Percentiles rank a stretch among this genome's conserved stretches.
Conservation (phyloP, 2,797 vertebrate genomes). For the Dicrostonyx torquatus region DNA sequence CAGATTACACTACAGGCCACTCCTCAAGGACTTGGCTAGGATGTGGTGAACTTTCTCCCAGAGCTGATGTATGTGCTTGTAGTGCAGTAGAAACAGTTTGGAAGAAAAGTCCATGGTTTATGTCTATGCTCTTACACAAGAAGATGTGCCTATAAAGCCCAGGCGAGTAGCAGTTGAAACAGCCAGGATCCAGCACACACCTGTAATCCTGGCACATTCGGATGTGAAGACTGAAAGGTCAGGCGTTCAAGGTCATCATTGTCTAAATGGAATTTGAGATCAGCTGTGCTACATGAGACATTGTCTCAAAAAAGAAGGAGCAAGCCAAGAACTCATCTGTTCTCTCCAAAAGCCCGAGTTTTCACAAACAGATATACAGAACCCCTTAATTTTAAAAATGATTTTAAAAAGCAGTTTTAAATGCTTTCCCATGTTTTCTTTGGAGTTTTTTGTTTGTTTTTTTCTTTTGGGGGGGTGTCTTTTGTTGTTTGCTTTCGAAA, state of each 20-base stretch:
- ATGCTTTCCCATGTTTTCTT: neutral
- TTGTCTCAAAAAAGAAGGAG: neutral
- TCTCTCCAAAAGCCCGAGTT: conserved; percentile 12
- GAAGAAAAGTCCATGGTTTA: neutral
- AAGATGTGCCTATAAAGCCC: neutral
- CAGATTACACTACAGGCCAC: neutral
- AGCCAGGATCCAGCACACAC: neutral
- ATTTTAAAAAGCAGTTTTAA: too few species aligned
- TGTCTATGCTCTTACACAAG: neutral
- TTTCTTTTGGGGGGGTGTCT: too few species aligned
- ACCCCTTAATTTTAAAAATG: neutral
- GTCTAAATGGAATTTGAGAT: neutral
- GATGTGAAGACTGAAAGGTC: neutral
- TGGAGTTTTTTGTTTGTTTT: neutral
- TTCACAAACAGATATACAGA: conserved; percentile 2
- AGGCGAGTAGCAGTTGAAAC: neutral
- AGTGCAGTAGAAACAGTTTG: neutral
- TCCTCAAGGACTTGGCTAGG: neutral
- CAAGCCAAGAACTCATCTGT: neutral
- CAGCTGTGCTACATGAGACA: neutral
- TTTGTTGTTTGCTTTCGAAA: neutral
- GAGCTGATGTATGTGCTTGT: neutral
- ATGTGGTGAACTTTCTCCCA: neutral
- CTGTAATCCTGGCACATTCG: neutral
- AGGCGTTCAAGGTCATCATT: neutral